Evolutionary conservation across 2,888 invertebrate genomes (phyloP), one percentile per base, ranked within the genome.

Genomic region (Quadriops clusia): DNA sequence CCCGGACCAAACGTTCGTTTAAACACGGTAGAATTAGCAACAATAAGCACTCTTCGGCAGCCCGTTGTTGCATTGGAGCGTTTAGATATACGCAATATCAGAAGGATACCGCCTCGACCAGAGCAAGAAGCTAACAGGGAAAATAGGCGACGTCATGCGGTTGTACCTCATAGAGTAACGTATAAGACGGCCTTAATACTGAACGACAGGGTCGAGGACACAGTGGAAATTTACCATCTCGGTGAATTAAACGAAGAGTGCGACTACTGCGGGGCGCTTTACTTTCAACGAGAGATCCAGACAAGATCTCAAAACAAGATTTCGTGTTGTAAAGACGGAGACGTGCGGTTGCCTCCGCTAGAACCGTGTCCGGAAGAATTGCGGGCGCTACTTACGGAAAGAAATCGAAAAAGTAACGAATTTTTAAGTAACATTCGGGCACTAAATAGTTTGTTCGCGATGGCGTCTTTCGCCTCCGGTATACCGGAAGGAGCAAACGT

Each of bases 401-500:
- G 2, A 10, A 12, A 22, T 22, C 23, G 6, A 7, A 11, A 11
- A 12, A 12, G 6, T 5, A 8, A 11, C 23, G 15, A 25, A 14
- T 25, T 14, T 25, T n/a, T 13, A 6, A 13, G n/a, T 13, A 3
- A 34, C 7, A 32, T 34, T 8, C 7, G 34, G 5, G n/a, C 31
- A n/a, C 14, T 30, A 16, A 40, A 40, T 28, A 30, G 38, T 17
- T 9, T 40, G n/a, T 38, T 40, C 23, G 38, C 40, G 2, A 38
- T 40, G 36, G 40, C 38, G 2, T 40, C 39, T 5, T 37, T 32
- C 23, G 37, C 34, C 17, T 13, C 33, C n/a, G 15, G 28, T 2
- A 26, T 27, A 16, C 29, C 32, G 10, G 28, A 22, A 6, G 29
- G 30, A 11, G 8, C 25, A 8, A 34, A 34, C 32, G 18, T 23